phyloP scores from a whole-genome alignment of 2,113 vertebrate genomes.

The Callipepla californica region DNA sequence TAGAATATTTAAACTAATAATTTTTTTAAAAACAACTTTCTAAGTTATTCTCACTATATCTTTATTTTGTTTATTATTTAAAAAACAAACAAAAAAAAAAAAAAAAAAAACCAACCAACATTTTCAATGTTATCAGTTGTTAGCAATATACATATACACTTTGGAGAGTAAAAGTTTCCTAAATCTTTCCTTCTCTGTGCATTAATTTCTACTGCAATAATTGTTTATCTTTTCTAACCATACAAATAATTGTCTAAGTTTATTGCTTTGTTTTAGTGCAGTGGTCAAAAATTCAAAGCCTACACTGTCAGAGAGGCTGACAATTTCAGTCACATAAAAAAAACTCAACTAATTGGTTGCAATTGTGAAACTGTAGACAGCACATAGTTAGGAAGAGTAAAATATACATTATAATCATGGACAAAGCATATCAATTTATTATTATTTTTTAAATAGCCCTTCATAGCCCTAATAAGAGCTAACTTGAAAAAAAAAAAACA shows the following conservation, averaged over 20 bases:
- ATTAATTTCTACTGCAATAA: not conserved
- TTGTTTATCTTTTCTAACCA: not conserved
- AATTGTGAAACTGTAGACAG: constrained; percentile 8
- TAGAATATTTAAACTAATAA: not conserved
- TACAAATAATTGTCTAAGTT: not conserved
- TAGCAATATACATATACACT: not conserved
- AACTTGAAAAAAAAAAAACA: not conserved
- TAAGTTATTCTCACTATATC: not conserved
- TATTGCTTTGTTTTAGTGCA: not conserved
- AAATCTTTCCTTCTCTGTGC: not conserved
- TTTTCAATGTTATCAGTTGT: not conserved
- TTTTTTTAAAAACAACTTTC: not conserved
- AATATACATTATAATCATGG: not conserved
- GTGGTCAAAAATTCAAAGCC: constrained; percentile 12
- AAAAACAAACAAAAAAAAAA: not conserved
- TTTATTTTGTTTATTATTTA: not conserved
- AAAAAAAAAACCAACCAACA: not conserved
- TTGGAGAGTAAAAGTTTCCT: not conserved
- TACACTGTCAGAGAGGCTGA: constrained; percentile 3
- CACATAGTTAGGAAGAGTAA: not conserved
- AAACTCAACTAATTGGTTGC: constrained; percentile 24
- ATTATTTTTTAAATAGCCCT: not conserved
- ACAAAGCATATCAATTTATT: not conserved
- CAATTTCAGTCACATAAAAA: not conserved
- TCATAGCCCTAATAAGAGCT: not conserved